These are phyloP conservation scores for Sipha flava DNA, from an alignment of 1,140 invertebrate species.

Conservation along the genomic window DNA sequence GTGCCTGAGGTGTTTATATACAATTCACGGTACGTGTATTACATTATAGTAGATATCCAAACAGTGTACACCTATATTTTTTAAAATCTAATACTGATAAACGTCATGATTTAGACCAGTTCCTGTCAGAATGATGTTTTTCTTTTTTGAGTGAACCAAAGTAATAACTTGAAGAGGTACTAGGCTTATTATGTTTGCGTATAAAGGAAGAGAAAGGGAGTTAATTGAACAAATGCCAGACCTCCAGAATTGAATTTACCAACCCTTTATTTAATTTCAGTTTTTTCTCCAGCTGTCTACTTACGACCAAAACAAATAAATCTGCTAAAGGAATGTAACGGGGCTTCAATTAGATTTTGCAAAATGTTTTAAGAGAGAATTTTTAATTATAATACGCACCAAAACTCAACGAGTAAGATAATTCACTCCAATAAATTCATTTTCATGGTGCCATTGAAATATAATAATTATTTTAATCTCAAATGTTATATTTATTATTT, in stretches of 20 bases:
- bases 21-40: not conserved
- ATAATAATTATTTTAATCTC: too few relatives aligned
- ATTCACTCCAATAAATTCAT: too few relatives aligned
- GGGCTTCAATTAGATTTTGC: not conserved
- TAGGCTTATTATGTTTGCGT: not conserved
- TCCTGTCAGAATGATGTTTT: not conserved
- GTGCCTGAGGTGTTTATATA: not conserved
- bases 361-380: too few relatives aligned
- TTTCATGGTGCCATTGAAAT: too few relatives aligned
- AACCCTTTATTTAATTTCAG: constrained; percentile 9
- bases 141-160: constrained; percentile 4
- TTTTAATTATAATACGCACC: too few relatives aligned
- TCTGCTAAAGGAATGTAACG: not conserved
- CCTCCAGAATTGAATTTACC: not conserved
- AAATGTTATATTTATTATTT: too few relatives aligned
- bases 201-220: not conserved
- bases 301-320: constrained; percentile 10
- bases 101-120: not conserved
- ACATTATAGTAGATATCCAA: not conserved
- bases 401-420: too few relatives aligned
- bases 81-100: not conserved
- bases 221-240: constrained; percentile 5
- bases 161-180: not conserved
- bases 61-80: not conserved
- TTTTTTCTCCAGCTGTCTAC: not conserved